phyloP scores from a whole-genome alignment of 2,888 invertebrate genomes.

The Melieria picta region DNA sequence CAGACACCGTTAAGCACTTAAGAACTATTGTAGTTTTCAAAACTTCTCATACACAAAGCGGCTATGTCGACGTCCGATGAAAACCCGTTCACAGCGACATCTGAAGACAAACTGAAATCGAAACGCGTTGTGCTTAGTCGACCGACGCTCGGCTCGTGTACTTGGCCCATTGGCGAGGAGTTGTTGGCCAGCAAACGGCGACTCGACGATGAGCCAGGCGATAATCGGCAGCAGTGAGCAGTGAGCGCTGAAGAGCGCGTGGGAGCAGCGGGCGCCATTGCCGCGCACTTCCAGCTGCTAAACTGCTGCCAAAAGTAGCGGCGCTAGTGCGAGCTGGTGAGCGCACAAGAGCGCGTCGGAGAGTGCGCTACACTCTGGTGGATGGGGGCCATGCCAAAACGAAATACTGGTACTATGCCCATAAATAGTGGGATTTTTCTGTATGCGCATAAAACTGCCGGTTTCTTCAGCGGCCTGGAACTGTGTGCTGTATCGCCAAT shows the following conservation, averaged over 20 bases:
- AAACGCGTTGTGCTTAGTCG: conserved; percentile 10
- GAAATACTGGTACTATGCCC: too few relatives aligned
- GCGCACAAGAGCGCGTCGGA: too few relatives aligned
- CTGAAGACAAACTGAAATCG: conserved; percentile 30
- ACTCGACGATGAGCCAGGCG: background rate
- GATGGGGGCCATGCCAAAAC: too few relatives aligned
- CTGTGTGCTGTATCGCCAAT: too few relatives aligned
- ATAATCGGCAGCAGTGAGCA: background rate
- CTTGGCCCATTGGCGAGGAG: conserved; percentile 6
- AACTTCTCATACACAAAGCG: conserved; percentile 14
- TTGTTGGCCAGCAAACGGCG: conserved; percentile 8
- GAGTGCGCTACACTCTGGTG: too few relatives aligned
- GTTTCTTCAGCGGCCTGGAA: too few relatives aligned
- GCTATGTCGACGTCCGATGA: conserved; percentile 7
- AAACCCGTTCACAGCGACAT: conserved; percentile 19
- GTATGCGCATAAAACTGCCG: too few relatives aligned
- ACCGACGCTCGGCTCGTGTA: background rate
- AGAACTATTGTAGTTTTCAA: background rate
- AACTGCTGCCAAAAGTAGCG: too few relatives aligned
- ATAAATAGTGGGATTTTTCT: too few relatives aligned
- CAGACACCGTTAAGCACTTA: too few relatives aligned
- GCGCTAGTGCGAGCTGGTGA: too few relatives aligned
- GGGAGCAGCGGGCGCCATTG: background rate
- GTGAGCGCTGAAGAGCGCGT: conserved; percentile 1
- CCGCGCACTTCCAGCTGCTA: too few relatives aligned